Evolutionary conservation across 2,888 invertebrate genomes (phyloP), one percentile per base, ranked within the genome.

Genomic region (Atethmia centrago): DNA sequence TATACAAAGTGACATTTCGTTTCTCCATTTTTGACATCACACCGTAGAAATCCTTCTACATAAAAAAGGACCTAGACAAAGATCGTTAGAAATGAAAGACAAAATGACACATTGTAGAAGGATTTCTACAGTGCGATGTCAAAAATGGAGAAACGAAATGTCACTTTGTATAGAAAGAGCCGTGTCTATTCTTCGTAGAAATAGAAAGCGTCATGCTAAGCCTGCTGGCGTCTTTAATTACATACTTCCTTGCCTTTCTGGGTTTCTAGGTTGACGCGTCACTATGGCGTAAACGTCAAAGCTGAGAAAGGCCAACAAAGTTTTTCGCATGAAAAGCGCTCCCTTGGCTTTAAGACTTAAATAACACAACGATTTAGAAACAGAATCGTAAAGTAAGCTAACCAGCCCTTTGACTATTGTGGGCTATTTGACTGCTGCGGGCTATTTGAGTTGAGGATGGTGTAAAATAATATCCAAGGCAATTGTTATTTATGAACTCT

Each of bases 231-330:
- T 79, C 86, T 84, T 87, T 87, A 87, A 87, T 87, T 85, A n/a
- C n/a, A n/a, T n/a, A 84, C 87, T 81, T 72, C 82, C 79, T 83
- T 66, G 71, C 87, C 67, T 85, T 85, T 85, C 84, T 87, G 76
- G 86, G 86, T 87, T 87, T 87, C 79, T 87, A 84, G 86, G 86
- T 85, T 87, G 82, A 45, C 71, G 77, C 84, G 67, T 80, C 79
- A 71, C 67, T 81, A 75, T 73, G 36, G 67, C 72, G 49, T 45
- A 74, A 76, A 80, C 77, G 77, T 82, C 82, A 86, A 82, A 87
- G 83, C 78, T 77, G 79, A 76, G 80, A 83, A 83, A 79, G 84
- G 68, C 80, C 77, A 84, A 85, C 87, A 85, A 82, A 81, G 71
- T 84, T 79, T 80, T 74, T 70, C 72, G 58, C 78, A 31, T 84